Evolutionary conservation across 2,888 invertebrate genomes (phyloP).

Genomic region (Diarsia brunnea): DNA sequence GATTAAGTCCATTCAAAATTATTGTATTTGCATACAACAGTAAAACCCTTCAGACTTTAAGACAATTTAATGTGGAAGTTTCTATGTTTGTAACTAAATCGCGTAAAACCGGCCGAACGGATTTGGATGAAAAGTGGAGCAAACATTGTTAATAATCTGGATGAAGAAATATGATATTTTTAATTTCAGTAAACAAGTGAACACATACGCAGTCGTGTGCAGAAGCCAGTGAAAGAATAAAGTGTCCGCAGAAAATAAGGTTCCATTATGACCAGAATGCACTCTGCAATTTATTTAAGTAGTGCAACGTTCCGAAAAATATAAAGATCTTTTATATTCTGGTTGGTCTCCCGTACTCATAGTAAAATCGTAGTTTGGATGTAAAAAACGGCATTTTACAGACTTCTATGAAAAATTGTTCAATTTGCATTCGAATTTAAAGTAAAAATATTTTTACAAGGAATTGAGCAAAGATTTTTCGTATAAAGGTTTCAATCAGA

Average conservation of each 20-base stretch:
- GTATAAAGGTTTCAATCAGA: not conserved
- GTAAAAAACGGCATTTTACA: not conserved
- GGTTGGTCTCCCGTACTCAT: not conserved
- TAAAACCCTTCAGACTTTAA: not conserved
- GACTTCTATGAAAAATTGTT: slow-evolving; percentile 30
- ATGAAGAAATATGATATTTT: not conserved
- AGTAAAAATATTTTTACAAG: slow-evolving; percentile 14
- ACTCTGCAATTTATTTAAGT: slow-evolving; percentile 32
- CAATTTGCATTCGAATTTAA: slow-evolving; percentile 25
- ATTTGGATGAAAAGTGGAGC: not conserved
- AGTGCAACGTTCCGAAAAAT: slow-evolving; percentile 25
- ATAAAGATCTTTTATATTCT: slow-evolving; percentile 15
- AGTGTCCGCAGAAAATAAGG: slow-evolving; percentile 7
- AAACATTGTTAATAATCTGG: not conserved
- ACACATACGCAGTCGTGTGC: not conserved
- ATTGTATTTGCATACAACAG: not conserved
- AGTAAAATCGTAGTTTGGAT: slow-evolving; percentile 28
- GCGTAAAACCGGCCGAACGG: not conserved
- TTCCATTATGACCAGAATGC: slow-evolving; percentile 8
- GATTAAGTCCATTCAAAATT: not conserved
- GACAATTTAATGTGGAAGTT: not conserved
- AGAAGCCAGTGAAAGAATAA: not conserved
- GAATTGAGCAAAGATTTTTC: not conserved
- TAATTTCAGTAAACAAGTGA: not conserved
- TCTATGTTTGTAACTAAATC: not conserved